Evolutionary conservation across 1,140 invertebrate species (phyloP), one percentile per base, ranked within the genome.

Genomic region (Drosophila guanche): DNA sequence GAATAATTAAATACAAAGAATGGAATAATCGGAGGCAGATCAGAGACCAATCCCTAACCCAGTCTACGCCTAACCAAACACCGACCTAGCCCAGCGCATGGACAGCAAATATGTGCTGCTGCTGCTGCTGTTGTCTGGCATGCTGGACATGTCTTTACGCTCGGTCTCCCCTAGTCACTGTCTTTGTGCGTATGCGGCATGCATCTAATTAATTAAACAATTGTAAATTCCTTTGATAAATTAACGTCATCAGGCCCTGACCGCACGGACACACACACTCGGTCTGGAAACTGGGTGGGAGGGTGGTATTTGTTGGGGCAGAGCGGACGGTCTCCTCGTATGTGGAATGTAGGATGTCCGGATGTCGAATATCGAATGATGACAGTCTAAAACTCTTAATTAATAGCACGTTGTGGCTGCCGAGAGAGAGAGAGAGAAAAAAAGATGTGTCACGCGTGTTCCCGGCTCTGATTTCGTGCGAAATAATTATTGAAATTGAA

Each of bases 141-240:
- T 53, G 48, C 50, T 43, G 27, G 56, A 16, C 4, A 37, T 37
- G 33, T 37, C 33, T 37, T 37, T 59, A 4, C 45, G 4, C 37
- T 3, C 14, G 5, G 3, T 16, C 48, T 20, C 6, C 48, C 12
- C 6, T 8, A 1, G 40, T 8, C 33, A 6, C 7, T 45, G 25
- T 27, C 40, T 57, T 54, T 57, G 51, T 45, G 25, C 51, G 23
- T 46, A 58, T 58, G 43, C 20, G 48, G 55, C 16, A 45, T 45
- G 60, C 65, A 75, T 75, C 77, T 79, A 78, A 80, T 75, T 80
- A 80, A 80, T 80, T 75, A 75, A 78, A 70, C 75, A 78, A 80
- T 80, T 75, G 55, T 48, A 60, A 76, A 70, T 77, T 74, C 72
- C 75, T 75, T 75, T 77, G 72, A 65, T 63, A 76, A 74, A 75